Evolutionary conservation across 2,888 invertebrate species (phyloP).

Genomic region (Ariolimax columbianus): DNA sequence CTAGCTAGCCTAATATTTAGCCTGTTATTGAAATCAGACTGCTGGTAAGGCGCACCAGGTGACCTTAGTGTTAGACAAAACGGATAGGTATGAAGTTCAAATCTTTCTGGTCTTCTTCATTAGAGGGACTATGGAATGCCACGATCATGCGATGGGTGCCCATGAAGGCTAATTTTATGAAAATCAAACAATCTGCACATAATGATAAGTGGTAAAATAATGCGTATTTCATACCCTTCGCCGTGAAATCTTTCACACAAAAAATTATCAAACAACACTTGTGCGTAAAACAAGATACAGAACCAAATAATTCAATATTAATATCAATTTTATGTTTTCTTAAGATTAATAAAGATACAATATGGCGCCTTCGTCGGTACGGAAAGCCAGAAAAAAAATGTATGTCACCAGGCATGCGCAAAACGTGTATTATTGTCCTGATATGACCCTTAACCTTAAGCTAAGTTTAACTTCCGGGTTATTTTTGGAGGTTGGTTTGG

Average conservation of each 20-base stretch:
- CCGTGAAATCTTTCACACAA: background rate
- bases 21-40: background rate
- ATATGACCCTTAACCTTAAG: slow-evolving; percentile 45
- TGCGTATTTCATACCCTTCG: background rate
- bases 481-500: slow-evolving; percentile 61
- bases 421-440: slow-evolving; percentile 47
- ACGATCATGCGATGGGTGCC: slow-evolving; percentile 49
- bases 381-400: slow-evolving; percentile 29
- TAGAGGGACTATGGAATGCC: slow-evolving; percentile 18
- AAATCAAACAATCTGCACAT: slow-evolving; percentile 8
- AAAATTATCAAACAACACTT: slow-evolving; percentile 1
- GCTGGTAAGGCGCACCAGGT: background rate
- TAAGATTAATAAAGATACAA: slow-evolving; percentile 30
- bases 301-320: background rate
- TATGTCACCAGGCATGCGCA: slow-evolving; percentile 59
- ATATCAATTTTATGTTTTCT: background rate
- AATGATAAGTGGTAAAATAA: background rate
- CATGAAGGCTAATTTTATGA: slow-evolving; percentile 47
- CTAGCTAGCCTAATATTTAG: background rate
- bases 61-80: slow-evolving; percentile 7
- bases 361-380: slow-evolving; percentile 33
- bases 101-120: slow-evolving; percentile 31
- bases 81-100: slow-evolving; percentile 44
- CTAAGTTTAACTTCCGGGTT: slow-evolving; percentile 63
- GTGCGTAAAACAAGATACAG: background rate